These are phyloP conservation scores for Volucella inflata DNA, from an alignment of 2,888 invertebrate species.

Conservation along the genomic window DNA sequence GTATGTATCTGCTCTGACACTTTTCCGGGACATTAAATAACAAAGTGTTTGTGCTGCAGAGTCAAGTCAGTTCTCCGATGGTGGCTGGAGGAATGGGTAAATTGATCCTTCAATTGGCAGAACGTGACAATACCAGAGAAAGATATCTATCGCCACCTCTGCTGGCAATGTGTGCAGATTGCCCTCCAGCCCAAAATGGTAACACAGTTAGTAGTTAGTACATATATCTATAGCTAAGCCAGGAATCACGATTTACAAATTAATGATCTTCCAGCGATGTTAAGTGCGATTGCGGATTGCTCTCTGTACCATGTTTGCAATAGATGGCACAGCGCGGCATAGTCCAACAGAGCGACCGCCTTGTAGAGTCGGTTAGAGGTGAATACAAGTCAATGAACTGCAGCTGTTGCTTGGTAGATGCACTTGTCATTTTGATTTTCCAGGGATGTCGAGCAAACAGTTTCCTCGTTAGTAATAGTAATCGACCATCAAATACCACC, in stretches of 20 bases:
- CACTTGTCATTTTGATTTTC: conserved; percentile 63
- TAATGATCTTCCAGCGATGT: conserved; percentile 71
- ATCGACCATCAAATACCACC: neutral
- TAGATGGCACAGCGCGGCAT: conserved; percentile 36
- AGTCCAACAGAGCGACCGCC: neutral
- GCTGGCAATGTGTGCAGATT: conserved; percentile 60
- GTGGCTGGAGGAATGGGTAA: conserved; percentile 44
- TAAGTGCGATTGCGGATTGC: conserved; percentile 63
- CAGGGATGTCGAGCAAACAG: conserved; percentile 43
- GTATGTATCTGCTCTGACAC: conserved; percentile 45
- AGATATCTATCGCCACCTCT: conserved; percentile 71
- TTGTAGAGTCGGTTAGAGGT: conserved; percentile 54
- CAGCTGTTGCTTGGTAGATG: conserved; percentile 21
- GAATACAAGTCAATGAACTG: conserved; percentile 70
- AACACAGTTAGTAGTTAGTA: conserved; percentile 65
- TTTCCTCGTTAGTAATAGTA: conserved; percentile 34
- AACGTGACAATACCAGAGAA: conserved; percentile 70
- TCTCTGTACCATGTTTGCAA: conserved; percentile 34
- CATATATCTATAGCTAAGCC: conserved; percentile 11
- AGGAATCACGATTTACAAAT: conserved; percentile 75
- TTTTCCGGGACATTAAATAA: conserved; percentile 53
- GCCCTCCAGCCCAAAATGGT: conserved; percentile 68
- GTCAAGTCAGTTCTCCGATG: neutral
- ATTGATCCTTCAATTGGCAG: conserved; percentile 74
- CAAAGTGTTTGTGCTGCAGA: conserved; percentile 26